Conservation (phyloP, 1,140 invertebrate genomes). For the Megathymus violae region DNA sequence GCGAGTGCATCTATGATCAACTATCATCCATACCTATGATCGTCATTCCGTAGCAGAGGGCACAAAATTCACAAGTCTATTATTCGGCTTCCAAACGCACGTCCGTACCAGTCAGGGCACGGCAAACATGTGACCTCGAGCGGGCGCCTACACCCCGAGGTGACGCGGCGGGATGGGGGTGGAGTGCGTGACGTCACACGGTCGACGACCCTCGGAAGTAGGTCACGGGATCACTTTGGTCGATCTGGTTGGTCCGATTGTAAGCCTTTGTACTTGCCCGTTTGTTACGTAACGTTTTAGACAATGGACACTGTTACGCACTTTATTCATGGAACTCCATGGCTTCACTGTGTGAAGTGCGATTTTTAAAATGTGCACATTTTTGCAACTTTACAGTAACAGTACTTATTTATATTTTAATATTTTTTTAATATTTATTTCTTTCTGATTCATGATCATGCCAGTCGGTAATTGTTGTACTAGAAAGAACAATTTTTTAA, state of each 20-base stretch:
- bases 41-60: slow-evolving; percentile 67
- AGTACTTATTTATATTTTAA: no score
- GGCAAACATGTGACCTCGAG: slow-evolving; percentile 69
- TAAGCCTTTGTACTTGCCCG: slow-evolving; percentile 42
- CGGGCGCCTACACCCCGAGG: slow-evolving; percentile 56
- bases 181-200: slow-evolving; percentile 72
- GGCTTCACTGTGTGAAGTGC: no score
- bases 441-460: no score
- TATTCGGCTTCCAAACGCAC: slow-evolving; percentile 35
- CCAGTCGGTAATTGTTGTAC: no score
- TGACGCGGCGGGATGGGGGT: slow-evolving; percentile 50
- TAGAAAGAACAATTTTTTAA: no score
- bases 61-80: slow-evolving; percentile 43
- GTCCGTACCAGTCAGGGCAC: slow-evolving; percentile 45
- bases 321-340: slow-evolving; percentile 22
- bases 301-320: slow-evolving; percentile 16
- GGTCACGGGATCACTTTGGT: slow-evolving; percentile 67
- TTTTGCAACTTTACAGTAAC: no score
- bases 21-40: slow-evolving; percentile 71
- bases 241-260: slow-evolving; percentile 53
- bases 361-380: no score
- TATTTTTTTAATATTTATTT: no score
- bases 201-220: slow-evolving; percentile 71
- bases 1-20: no score
- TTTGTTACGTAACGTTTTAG: slow-evolving; percentile 41